phyloP scores from a whole-genome alignment of 2,888 invertebrate genomes.

The Augiades crinisus region DNA sequence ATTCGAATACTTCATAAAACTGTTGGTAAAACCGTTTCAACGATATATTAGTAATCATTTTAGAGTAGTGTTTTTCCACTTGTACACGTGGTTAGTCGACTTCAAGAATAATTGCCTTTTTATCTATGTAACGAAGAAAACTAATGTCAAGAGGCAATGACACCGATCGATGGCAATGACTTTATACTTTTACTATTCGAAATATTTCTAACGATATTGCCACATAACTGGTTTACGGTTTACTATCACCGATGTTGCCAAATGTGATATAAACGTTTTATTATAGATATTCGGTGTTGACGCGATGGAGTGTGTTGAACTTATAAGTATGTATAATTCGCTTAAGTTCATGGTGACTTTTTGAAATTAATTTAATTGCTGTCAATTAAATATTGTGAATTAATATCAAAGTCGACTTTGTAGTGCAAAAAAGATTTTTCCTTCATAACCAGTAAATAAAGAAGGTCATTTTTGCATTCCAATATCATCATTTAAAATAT shows the following conservation, averaged over 20 bases:
- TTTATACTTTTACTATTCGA: constrained; percentile 17
- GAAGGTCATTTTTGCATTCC: too few relatives aligned
- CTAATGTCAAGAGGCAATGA: constrained; percentile 16
- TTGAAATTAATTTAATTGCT: too few relatives aligned
- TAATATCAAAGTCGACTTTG: too few relatives aligned
- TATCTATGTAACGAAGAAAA: constrained; percentile 5
- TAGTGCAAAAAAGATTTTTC: too few relatives aligned
- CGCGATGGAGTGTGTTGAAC: too few relatives aligned
- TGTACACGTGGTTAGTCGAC: not conserved
- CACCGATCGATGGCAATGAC: constrained; percentile 20
- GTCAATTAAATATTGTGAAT: too few relatives aligned
- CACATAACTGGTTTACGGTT: constrained; percentile 5
- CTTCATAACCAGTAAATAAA: too few relatives aligned
- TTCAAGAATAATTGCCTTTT: constrained; percentile 13
- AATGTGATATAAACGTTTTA: not conserved
- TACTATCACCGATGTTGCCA: not conserved
- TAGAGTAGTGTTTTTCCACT: not conserved
- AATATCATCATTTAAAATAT: too few relatives aligned
- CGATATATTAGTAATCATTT: not conserved
- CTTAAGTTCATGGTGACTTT: too few relatives aligned
- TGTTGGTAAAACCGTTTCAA: not conserved
- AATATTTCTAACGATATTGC: constrained; percentile 18
- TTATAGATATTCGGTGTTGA: too few relatives aligned
- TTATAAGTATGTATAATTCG: too few relatives aligned
- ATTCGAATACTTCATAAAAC: too few relatives aligned